A percentile compares a stretch with the other conserved stretches of the same genome.
Conservation (phyloP, 2,113 vertebrate genomes). For the Nothobranchius furzeri region DNA sequence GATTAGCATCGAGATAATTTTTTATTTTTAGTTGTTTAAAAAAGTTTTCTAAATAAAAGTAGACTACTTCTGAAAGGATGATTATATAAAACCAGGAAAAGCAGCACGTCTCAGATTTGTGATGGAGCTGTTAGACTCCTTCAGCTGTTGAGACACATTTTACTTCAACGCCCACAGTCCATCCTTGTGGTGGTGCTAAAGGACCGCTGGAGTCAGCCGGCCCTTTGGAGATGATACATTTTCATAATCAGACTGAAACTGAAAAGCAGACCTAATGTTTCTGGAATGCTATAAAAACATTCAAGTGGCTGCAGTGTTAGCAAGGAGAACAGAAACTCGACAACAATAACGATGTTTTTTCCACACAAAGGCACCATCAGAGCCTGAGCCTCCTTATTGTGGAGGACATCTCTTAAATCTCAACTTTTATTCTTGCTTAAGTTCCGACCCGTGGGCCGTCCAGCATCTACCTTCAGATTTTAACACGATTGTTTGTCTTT, state of each 20-base stretch:
- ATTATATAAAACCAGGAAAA: background rate
- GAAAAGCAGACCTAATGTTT: background rate
- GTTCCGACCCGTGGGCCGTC: background rate
- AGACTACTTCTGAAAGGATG: background rate
- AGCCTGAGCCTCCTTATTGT: background rate
- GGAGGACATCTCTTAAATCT: background rate
- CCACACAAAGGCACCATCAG: background rate
- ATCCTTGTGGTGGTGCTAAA: conserved; percentile 16
- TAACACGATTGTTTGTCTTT: background rate
- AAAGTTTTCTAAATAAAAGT: background rate
- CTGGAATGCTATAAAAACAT: background rate
- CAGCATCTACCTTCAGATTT: background rate
- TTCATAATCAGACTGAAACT: background rate
- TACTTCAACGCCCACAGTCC: background rate
- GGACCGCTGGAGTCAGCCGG: background rate
- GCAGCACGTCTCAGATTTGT: no score
- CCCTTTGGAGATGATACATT: background rate
- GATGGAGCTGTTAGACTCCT: no score
- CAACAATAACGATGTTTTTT: no score
- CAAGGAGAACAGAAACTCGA: no score
- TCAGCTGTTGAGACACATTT: background rate
- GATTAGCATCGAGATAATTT: background rate
- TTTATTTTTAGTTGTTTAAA: background rate
- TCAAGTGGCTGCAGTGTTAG: no score
- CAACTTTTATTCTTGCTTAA: background rate